Evolutionary conservation across 2,888 invertebrate species (phyloP), one percentile per base, ranked within the genome.

Genomic region (Phragmatobia fuliginosa): DNA sequence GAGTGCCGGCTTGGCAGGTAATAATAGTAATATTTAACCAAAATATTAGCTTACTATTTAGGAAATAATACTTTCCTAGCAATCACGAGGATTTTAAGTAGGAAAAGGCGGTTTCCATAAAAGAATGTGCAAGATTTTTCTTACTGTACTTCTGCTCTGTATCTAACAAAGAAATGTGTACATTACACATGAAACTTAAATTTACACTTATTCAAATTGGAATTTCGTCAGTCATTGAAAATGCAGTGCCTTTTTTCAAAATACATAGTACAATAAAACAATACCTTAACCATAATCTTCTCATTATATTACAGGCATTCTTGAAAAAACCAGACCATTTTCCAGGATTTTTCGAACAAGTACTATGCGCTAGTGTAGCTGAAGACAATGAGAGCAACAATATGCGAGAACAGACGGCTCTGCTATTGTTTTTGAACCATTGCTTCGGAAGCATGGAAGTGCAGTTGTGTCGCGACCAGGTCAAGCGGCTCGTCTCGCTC

Each of bases 381-480:
- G 96, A 97, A 14, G 95, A 95, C 71, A 89, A 94, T 5, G 78
- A 78, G 0, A 87, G 87, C 31, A 83, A 83, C 28, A 92, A 93
- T 77, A 93, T 95, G 84, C 95, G 96, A 45, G 99, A 99, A 88
- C 98, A 99, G 90, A 99, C 98, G 0, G 97, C 98, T 0, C 90
- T 99, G 63, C 95, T 99, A 21, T 96, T 99, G 56, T 99, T 99
- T 90, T 95, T 99, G 3, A 99, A 99, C 91, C 99, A 49, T 88
- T 98, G 99, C 88, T 99, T 99, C 87, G 99, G 99, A 86, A 99
- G 99, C 82, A 98, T 99, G 97, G 99, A 99, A 95, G 98, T 99
- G 67, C 97, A 97, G 83, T 92, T 99, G 60, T 45, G 45, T 45
- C 45, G 99, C 58, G 59, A 59, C 45, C 32, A 59, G 28, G 32